These are phyloP conservation scores for Asbolus verrucosus DNA, from an alignment of 1,140 invertebrate species.

Conservation along the genomic window DNA sequence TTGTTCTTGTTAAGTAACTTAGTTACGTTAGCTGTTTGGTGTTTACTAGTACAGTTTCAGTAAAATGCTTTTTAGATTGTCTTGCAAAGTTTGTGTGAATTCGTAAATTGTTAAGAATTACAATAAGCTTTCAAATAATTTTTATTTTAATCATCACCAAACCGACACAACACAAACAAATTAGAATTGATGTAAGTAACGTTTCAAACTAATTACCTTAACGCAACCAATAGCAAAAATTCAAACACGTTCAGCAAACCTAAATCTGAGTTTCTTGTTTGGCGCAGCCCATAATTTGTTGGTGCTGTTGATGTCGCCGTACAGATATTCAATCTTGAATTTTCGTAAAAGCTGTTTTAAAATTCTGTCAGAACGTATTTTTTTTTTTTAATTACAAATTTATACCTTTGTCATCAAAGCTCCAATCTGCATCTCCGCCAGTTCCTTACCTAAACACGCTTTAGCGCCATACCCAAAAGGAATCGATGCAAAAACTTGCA, in stretches of 20 bases:
- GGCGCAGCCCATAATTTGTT: constrained; percentile 71
- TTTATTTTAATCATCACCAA: constrained; percentile 4
- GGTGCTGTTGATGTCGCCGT: constrained; percentile 71
- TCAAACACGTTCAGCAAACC: constrained; percentile 71
- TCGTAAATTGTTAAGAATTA: constrained; percentile 38
- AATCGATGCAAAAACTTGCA: constrained; percentile 67
- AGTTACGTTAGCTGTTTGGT: constrained; percentile 43
- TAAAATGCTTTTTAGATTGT: constrained; percentile 35
- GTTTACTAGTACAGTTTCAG: constrained; percentile 37
- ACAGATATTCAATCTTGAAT: constrained; percentile 74
- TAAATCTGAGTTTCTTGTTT: constrained; percentile 71
- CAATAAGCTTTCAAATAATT: constrained; percentile 31
- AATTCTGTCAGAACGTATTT: too few relatives aligned
- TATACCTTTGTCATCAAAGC: constrained; percentile 70
- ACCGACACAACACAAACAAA: background rate
- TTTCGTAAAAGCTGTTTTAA: constrained; percentile 69
- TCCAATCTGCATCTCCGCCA: constrained; percentile 71
- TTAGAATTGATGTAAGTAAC: too few relatives aligned
- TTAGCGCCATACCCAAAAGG: constrained; percentile 73
- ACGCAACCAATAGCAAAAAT: constrained; percentile 7
- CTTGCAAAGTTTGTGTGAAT: constrained; percentile 29
- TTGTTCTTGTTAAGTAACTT: constrained; percentile 30
- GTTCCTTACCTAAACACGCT: constrained; percentile 71
- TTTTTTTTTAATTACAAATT: too few relatives aligned
- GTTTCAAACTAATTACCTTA: background rate